Percentiles rank a stretch among this genome's conserved stretches.
These are phyloP conservation scores for Brachypterus glaber DNA, from an alignment of 2,888 invertebrate genomes.

Conservation along the genomic window DNA sequence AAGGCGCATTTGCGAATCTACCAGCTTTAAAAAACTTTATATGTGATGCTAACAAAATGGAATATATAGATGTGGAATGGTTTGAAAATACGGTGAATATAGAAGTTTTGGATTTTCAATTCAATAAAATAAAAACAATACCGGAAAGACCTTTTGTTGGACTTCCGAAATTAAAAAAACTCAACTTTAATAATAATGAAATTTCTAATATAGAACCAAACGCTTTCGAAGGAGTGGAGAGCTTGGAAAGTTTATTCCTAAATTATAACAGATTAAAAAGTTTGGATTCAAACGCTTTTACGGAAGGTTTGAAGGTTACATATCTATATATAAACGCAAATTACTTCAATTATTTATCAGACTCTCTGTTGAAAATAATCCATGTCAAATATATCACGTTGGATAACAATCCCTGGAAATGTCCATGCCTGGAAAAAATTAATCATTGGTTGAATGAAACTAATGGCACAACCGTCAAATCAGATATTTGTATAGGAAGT, in stretches of 20 bases:
- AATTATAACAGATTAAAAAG: conserved; percentile 10
- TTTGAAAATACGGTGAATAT: conserved; percentile 8
- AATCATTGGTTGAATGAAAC: conserved; percentile 15
- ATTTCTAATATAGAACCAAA: conserved; percentile 7
- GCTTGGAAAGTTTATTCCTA: conserved; percentile 8
- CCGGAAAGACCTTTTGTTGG: conserved; percentile 6
- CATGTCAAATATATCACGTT: conserved; percentile 14
- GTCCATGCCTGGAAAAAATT: conserved; percentile 19
- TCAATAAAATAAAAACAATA: conserved; percentile 7
- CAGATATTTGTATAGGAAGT: not conserved
- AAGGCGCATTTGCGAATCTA: conserved; percentile 4
- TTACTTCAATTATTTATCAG: conserved; percentile 19
- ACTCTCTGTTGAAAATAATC: conserved; percentile 13
- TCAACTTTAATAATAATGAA: conserved; percentile 10
- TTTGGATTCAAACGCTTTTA: not conserved
- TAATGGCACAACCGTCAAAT: conserved; percentile 6
- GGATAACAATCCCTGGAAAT: conserved; percentile 24
- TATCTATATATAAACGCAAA: conserved; percentile 19
- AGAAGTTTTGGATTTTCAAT: conserved; percentile 8
- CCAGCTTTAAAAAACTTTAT: conserved; percentile 4
- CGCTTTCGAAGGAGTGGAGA: conserved; percentile 5
- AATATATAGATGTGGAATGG: conserved; percentile 4
- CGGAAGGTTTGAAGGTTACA: conserved; percentile 7
- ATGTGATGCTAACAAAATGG: conserved; percentile 6
- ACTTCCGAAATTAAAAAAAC: conserved; percentile 3